A percentile compares a stretch with the other conserved stretches of the same genome.
Conservation (phyloP, 2,888 invertebrate species). For the Artemia sp. region DNA sequence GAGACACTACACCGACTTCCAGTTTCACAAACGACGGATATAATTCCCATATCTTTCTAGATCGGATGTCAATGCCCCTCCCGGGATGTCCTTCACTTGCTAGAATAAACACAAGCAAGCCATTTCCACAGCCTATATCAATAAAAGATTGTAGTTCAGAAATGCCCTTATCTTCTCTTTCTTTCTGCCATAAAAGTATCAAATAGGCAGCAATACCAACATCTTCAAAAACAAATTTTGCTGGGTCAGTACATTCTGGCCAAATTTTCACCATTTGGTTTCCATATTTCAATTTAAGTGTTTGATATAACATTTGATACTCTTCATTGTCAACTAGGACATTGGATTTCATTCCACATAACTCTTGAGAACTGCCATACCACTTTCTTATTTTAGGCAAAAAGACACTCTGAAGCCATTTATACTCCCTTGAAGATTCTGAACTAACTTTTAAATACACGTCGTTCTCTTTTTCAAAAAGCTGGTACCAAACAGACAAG, state of each 20-base stretch:
- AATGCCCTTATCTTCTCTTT: conserved; percentile 31
- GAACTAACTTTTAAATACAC: neutral
- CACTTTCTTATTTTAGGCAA: conserved; percentile 30
- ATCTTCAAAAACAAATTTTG: conserved; percentile 91
- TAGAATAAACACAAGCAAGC: conserved; percentile 70
- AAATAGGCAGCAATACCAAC: conserved; percentile 80
- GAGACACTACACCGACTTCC: conserved; percentile 40
- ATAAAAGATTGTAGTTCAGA: conserved; percentile 47
- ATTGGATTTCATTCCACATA: conserved; percentile 25
- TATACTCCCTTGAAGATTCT: neutral
- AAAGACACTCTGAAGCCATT: conserved; percentile 29
- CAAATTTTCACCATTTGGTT: conserved; percentile 58
- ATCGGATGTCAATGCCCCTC: conserved; percentile 63
- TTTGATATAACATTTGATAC: conserved; percentile 52
- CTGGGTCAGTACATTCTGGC: conserved; percentile 82
- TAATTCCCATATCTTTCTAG: conserved; percentile 70
- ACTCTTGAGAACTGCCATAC: conserved; percentile 27
- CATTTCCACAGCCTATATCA: conserved; percentile 88
- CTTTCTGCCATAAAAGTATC: conserved; percentile 55
- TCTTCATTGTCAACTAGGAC: conserved; percentile 41
- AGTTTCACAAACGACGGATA: conserved; percentile 48
- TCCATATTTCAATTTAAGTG: conserved; percentile 61
- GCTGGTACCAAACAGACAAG: neutral
- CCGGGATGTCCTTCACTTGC: conserved; percentile 65
- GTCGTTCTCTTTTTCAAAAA: neutral